Base-by-base conservation (phyloP, 2,888 invertebrate genomes). In the Heliothis peltigera region DNA sequence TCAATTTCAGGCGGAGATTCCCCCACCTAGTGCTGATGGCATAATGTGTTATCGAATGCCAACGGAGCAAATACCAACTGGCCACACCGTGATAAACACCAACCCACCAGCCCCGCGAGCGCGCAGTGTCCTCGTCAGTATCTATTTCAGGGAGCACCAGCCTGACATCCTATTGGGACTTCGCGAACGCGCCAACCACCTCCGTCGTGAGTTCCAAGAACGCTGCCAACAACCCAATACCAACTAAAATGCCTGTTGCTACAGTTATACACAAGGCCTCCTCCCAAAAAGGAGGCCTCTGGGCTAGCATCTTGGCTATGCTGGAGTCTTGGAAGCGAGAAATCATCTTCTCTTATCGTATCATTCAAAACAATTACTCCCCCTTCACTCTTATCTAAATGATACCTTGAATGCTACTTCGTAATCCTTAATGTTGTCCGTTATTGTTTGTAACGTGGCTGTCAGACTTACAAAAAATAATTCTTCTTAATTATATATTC, bases 381-480 rank as follows among this genome's bases (percentile, higher is more conserved):
- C 39, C 39, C n/a, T 39, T 39, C n/a, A 39, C 39, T 4, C 39
- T 39, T n/a, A 39, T 39, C n/a, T 39, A 39, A 39, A n/a, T 39
- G 32, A 10, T 32, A 10, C 2, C 39, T 39, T n/a, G 5, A 39
- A 39, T 39, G n/a, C 8, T 5, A 39, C n/a, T n/a, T 39, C 4
- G n/a, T n/a, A 1, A 32, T 32, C 8, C 12, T 32, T 32, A 10
- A 32, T 32, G 32, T 32, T 32, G 10, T 32, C 0, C 6, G 25
- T 32, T n/a, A 10, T 32, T 32, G 12, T 12, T 32, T 2, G 12
- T 32, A 25, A 12, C 10, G 32, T 12, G 10, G 10, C 32, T 32
- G 32, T 32, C 32, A 32, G 32, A 32, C 32, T 32, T 32, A 32
- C 32, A 10, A 8, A 32, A 28, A 32, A 8, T 32, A 10, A 32